Evolutionary conservation across 1,140 invertebrate genomes (phyloP), one percentile per base, ranked within the genome.

Genomic region (Diplogasteroides magnus): DNA sequence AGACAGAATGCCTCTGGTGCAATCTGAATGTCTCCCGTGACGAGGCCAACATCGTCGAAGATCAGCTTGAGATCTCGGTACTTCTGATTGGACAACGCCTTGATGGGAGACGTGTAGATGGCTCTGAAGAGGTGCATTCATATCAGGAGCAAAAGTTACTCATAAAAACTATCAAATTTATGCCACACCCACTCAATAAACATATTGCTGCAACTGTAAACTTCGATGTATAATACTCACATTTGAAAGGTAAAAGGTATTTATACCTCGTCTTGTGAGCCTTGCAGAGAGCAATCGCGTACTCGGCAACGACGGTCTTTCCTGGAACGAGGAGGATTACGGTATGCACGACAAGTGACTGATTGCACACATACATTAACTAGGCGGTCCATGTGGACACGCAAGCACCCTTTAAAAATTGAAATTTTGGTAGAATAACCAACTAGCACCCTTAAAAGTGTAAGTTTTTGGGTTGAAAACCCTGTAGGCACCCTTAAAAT

Each of bases 61-160:
- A 80, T 85, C 14, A 79, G 68, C 82, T 92, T 94, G 83, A 99
- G 98, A 80, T 99, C 97, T 55, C 94, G 88, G 85, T 93, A 99
- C 83, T 99, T 99, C 83, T 99, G 97, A 87, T 99, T 99, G 0
- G 96, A 98, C 3, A 99, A 85, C 0, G 97, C 97, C 86, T 99
- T 99, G 61, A 99, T 98, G 0, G 97, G 97, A 0, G 96, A 98
- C 0, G 97, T 99, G 84, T 99, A 99, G 72, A 99, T 92, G 13
- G 92, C 90, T 82, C 93, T 92, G 77, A 64, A 86, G 87, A 77
- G 68, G 75, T n/a, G n/a, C n/a, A n/a, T n/a, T n/a, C 31, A 64
- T 28, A 31, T n/a, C 28, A 19, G 6, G 15, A 27, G 2, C 19
- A 3, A 68, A 67, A 68, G 19, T 19, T 68, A 62, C 29, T 28